These are phyloP conservation scores for Petroica traversi DNA, from an alignment of 2,113 vertebrate genomes.

Conservation along the genomic window DNA sequence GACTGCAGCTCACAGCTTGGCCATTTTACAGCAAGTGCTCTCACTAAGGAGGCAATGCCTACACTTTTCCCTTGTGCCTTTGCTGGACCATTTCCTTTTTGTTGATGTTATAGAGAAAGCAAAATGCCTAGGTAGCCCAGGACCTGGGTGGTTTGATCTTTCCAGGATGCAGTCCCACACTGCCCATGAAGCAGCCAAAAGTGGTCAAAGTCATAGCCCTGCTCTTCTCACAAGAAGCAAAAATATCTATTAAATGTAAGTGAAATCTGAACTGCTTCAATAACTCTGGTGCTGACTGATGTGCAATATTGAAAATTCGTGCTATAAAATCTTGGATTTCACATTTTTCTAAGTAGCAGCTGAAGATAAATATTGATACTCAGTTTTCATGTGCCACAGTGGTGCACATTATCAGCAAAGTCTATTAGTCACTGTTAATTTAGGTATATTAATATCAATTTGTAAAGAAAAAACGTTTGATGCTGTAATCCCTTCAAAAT, in stretches of 20 bases:
- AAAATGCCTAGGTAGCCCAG: neutral
- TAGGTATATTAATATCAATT: neutral
- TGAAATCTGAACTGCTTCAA: neutral
- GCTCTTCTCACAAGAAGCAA: neutral
- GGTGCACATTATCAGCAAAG: neutral
- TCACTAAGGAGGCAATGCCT: neutral
- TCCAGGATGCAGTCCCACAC: neutral
- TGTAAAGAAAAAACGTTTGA: neutral
- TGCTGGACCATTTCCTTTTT: neutral
- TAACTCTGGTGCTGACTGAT: neutral
- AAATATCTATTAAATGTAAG: neutral
- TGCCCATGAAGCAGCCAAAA: neutral
- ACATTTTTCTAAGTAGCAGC: neutral
- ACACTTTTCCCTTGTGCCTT: neutral
- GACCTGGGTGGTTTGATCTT: neutral
- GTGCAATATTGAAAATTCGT: neutral
- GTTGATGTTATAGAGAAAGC: neutral
- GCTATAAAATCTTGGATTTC: neutral
- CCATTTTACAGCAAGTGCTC: neutral
- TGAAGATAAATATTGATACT: neutral
- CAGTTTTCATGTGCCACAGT: neutral
- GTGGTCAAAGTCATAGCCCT: neutral
- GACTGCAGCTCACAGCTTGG: neutral
- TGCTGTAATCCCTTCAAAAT: neutral
- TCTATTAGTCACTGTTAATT: constrained; percentile 9